Evolutionary conservation across 2,797 vertebrate species (phyloP), one percentile per base, ranked within the genome.

Genomic region (Lophotriccus pileatus): DNA sequence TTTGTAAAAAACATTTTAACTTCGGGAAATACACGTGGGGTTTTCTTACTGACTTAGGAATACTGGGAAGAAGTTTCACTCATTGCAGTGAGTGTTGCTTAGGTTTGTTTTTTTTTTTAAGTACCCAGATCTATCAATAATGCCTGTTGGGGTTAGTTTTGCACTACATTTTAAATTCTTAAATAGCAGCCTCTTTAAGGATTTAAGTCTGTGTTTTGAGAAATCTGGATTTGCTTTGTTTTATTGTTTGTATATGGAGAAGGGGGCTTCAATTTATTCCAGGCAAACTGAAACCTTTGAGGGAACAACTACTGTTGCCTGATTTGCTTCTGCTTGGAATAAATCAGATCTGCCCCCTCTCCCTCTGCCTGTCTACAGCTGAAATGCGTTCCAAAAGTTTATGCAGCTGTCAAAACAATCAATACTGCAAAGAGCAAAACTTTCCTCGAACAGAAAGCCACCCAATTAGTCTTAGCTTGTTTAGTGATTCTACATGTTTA

Each of bases 371-470:
- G 9, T 32, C 50, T 85, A 47, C 81, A 87, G 56, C 64, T 84
- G 62, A 83, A 95, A 87, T 3, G 14, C 32, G 53, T 47, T 95
- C 41, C 21, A 13, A 34, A 92, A 89, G 62, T 86, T 93, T 89
- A 55, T 62, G 49, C 82, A 92, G 82, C 90, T 95, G 74, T 80
- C 58, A 89, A 93, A 94, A 81, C 60, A 70, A 44, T 88, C 60
- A 56, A 56, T 75, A 41, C 24, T 83, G 37, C 41, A 72, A 85
- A 89, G 36, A 92, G 27, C 56, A 91, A 83, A 92, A 83, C 50
- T 75, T 87, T 34, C 34, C 30, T 87, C 18, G 76, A 53, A 36
- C 30, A 67, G 68, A 80, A 90, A 90, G 56, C 64, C 72, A 68
- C 37, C 27, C 58, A 80, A 64, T 84, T 67, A 30, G 4, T 79